These are phyloP conservation scores for Clarias platycephalus DNA, from an alignment of 2,797 vertebrate genomes.

Conservation along the genomic window DNA sequence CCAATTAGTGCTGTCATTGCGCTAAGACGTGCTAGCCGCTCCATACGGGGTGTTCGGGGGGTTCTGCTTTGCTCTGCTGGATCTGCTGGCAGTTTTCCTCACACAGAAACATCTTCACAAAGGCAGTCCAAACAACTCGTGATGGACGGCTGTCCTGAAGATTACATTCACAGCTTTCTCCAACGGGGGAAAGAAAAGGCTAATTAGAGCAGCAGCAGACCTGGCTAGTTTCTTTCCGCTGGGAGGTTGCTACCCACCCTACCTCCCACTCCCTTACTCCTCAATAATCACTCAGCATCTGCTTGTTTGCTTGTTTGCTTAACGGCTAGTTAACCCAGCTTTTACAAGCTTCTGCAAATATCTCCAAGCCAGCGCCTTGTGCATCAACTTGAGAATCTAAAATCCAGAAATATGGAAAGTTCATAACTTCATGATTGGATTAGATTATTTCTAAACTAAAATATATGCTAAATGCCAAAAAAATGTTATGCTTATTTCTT, in stretches of 20 bases:
- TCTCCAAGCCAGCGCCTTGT: constrained; percentile 20
- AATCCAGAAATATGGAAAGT: neutral
- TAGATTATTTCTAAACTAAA: neutral
- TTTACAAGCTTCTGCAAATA: constrained; percentile 31
- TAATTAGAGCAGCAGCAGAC: constrained; percentile 45
- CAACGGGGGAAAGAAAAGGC: constrained; percentile 30
- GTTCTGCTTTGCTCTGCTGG: constrained; percentile 38
- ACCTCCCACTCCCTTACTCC: constrained; percentile 16
- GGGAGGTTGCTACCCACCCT: constrained; percentile 14
- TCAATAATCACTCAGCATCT: constrained; percentile 65
- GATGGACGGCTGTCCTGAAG: constrained; percentile 30
- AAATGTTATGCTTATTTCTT: neutral
- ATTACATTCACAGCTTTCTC: constrained; percentile 26
- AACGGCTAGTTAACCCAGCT: constrained; percentile 52
- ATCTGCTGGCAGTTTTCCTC: constrained; percentile 32
- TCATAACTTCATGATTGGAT: neutral
- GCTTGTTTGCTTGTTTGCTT: constrained; percentile 71
- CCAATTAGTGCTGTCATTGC: constrained; percentile 33
- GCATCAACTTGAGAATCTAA: neutral
- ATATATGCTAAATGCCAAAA: neutral
- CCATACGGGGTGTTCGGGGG: constrained; percentile 33
- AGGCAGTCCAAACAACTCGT: constrained; percentile 39
- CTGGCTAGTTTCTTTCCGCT: constrained; percentile 22
- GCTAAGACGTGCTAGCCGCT: constrained; percentile 24
- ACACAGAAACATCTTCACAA: constrained; percentile 52